Evolutionary conservation across 92 coral and sea anemone species (phyloP).

Genomic region (Zoanthus sociatus): DNA sequence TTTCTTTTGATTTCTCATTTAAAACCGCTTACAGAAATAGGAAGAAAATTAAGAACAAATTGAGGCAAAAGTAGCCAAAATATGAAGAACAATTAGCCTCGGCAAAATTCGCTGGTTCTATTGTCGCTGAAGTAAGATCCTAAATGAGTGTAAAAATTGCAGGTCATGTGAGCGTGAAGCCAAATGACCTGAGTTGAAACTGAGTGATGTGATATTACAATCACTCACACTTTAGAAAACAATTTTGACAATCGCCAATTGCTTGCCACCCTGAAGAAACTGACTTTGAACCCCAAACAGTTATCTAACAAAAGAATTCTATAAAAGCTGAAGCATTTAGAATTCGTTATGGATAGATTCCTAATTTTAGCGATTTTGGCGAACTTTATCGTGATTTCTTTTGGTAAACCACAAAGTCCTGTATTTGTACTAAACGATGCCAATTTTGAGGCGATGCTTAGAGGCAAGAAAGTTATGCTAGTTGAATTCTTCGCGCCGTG

Average conservation of each 20-base stretch:
- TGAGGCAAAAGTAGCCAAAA: too few species aligned
- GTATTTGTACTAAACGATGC: slow-evolving; percentile 34
- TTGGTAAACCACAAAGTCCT: slow-evolving; percentile 66
- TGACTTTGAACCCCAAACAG: background rate
- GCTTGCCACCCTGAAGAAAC: background rate
- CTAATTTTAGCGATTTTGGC: slow-evolving; percentile 24
- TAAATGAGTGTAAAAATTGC: background rate
- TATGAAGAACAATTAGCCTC: too few species aligned
- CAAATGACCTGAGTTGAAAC: slow-evolving; percentile 28
- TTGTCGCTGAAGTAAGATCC: background rate
- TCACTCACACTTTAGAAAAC: slow-evolving; percentile 31
- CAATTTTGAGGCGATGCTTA: slow-evolving; percentile 29
- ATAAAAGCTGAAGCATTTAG: background rate
- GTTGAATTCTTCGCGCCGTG: slow-evolving; percentile 39
- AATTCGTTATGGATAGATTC: slow-evolving; percentile 24
- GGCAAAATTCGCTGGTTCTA: background rate
- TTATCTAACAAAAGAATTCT: background rate
- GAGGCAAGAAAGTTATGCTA: slow-evolving; percentile 28
- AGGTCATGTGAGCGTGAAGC: slow-evolving; percentile 24
- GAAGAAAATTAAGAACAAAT: too few species aligned
- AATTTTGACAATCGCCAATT: slow-evolving; percentile 16
- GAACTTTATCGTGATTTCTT: slow-evolving; percentile 53
- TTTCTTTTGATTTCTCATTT: too few species aligned
- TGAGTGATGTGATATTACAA: slow-evolving; percentile 29
- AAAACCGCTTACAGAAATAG: too few species aligned